A percentile compares a stretch with the other conserved stretches of the same genome.
Evolutionary conservation across 2,888 invertebrate genomes (phyloP).

Genomic region (Nasonia oneida): DNA sequence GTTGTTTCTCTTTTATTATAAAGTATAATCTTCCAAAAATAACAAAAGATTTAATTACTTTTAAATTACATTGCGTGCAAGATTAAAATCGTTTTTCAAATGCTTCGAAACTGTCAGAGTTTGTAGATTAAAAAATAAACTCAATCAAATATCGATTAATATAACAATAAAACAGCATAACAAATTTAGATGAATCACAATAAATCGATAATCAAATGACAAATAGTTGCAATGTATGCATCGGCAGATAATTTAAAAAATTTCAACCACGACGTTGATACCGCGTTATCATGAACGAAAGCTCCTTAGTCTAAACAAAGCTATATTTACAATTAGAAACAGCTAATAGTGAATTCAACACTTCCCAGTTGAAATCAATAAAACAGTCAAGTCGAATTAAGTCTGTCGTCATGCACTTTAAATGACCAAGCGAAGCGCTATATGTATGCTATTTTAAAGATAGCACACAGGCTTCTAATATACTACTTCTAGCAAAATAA

Average conservation of each 20-base stretch:
- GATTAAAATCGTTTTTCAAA: no score
- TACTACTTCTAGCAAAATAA: background rate
- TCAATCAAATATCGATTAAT: no score
- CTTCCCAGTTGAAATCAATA: background rate
- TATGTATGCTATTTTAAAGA: background rate
- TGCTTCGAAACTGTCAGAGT: no score
- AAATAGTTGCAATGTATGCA: no score
- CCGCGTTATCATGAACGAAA: background rate
- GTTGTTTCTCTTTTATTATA: no score
- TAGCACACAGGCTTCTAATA: background rate
- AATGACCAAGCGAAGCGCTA: background rate
- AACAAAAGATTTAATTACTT: no score
- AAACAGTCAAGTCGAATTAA: background rate
- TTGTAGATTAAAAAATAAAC: no score
- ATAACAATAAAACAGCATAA: no score
- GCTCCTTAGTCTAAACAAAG: background rate
- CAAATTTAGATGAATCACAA: no score
- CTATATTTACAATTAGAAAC: background rate
- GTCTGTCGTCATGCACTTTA: background rate
- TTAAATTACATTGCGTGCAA: no score
- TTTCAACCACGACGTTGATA: background rate
- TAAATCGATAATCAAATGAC: no score
- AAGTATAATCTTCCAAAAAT: no score
- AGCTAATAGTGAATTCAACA: background rate
- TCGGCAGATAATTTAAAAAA: background rate